Evolutionary conservation across 2,797 vertebrate species (phyloP), one percentile per base, ranked within the genome.

Genomic region (Lagorchestes hirsutus): DNA sequence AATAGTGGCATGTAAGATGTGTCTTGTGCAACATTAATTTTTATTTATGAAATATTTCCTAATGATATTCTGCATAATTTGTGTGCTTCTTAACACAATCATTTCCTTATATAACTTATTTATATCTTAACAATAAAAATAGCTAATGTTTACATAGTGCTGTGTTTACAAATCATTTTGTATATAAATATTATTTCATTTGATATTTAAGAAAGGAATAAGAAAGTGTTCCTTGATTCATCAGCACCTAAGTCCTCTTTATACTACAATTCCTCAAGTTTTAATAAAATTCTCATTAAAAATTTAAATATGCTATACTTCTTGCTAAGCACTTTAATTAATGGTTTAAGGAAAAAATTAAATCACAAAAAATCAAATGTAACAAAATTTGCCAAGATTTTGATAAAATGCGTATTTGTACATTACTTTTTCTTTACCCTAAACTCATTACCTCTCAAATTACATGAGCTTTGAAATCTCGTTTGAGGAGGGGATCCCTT

Each of bases 261-360:
- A 55, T 93, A 91, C 90, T 34, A 96, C 5, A 95, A 95, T 91
- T 95, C 74, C 0, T n/a, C 94, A 96, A 87, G 96, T 92, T 97
- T 46, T 93, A 96, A 90, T 0, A 93, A 93, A 97, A 59, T 91
- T 95, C 14, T 91, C 22, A 95, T 31, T 87, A 87, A 27, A 87
- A 27, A 50, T 50, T 27, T 50, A 87, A 50, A 50, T 50, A 87
- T 50, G 40, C 74, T 50, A 87, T 87, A 24, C 40, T 1, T 87
- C 22, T 82, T 46, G 24, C 3, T 46, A 46, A 87, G 40, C 74
- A 27, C 46, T 87, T 87, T 27, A 11, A 27, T 46, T 11, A 8
- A 87, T 87, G 46, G 40, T 4, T 87, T 50, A 46, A 46, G 24
- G 50, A 46, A 46, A 46, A 46, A 50, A 12, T 87, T 27, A 50